A percentile compares a stretch with the other conserved stretches of the same genome.
These are phyloP conservation scores for Notolabrus celidotus DNA, from an alignment of 2,797 vertebrate species.

Conservation along the genomic window DNA sequence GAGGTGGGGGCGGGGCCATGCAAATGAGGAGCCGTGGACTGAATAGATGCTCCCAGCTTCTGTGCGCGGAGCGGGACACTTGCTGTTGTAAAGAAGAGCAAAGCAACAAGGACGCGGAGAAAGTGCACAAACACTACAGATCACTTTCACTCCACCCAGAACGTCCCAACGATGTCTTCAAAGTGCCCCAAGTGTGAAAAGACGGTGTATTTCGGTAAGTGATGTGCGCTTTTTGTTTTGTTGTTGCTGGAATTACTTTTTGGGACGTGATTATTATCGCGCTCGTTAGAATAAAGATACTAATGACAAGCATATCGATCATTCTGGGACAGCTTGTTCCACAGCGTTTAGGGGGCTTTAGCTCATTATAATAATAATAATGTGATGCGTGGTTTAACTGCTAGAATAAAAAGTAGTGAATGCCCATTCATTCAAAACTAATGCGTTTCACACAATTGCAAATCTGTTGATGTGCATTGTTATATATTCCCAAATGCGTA, in stretches of 20 bases:
- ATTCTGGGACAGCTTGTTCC: not conserved
- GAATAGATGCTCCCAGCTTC: conserved; percentile 71
- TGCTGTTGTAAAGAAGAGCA: conserved; percentile 48
- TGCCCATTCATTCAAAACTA: conserved; percentile 37
- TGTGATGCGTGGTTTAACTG: accelerated
- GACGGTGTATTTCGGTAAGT: conserved; percentile 97
- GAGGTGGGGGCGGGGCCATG: conserved; percentile 76
- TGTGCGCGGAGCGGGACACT: conserved; percentile 58
- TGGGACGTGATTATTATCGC: conserved; percentile 21
- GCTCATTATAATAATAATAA: conserved; percentile 7
- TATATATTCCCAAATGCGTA: not conserved
- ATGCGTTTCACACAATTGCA: not conserved
- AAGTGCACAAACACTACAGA: conserved; percentile 33
- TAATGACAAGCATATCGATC: not conserved
- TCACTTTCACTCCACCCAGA: conserved; percentile 39
- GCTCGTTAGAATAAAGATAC: not conserved
- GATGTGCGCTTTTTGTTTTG: not conserved
- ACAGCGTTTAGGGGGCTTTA: not conserved
- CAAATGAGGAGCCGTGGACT: conserved; percentile 67
- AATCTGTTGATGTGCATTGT: not conserved
- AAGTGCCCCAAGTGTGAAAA: conserved; percentile 98
- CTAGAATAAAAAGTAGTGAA: accelerated
- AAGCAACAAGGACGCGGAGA: conserved; percentile 26
- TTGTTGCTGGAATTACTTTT: conserved; percentile 23
- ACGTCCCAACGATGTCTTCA: conserved; percentile 88